Base-by-base conservation (phyloP, 2,797 vertebrate genomes). In the Protonibea diacanthus region DNA sequence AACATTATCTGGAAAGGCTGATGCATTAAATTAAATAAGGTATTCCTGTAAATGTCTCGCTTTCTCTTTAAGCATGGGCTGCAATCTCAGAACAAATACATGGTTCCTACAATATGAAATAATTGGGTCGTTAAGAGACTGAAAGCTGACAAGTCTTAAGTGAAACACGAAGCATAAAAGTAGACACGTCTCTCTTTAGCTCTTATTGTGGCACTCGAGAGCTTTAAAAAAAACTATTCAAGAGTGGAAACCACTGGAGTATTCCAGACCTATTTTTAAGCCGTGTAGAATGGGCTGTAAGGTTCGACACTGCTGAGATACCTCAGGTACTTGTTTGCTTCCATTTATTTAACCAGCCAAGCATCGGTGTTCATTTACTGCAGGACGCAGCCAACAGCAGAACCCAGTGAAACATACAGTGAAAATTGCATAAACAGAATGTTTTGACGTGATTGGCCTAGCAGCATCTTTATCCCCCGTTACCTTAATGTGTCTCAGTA, bases 311-410 rank as follows among this genome's bases (percentile, higher is more conserved):
- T 33, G 55, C 61, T 79, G 47, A 6, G 3, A 62, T 62, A 77
- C 69, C 60, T 74, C 56, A 59, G 65, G 60, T 79, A 21, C 55
- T 75, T 73, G 44, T 82, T 82, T 82, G 52, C 67, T 64, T 86
- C 23, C 40, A 81, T 76, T 77, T 86, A 67, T 78, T 76, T 48
- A 85, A 48, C 78, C 76, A 84, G 38, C 38, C 59, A 70, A 74
- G 58, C 57, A 57, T 65, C 18, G 3, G 40, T 63, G 56, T 75
- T 84, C 42, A 80, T 85, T 74, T 82, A 71, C 52, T 72, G n/a
- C 58, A 62, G 68, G 40, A 58, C 58, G 68, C 51, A 76, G 68
- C 60, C 62, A 42, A 53, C 45, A 68, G 81, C 71, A 62, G n/a
- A 67, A 63, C 55, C 21, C 56, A 38, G 33, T 38, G 33, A 38